Evolutionary conservation across 2,888 invertebrate genomes (phyloP).

Genomic region (Lithophane ornitopus): DNA sequence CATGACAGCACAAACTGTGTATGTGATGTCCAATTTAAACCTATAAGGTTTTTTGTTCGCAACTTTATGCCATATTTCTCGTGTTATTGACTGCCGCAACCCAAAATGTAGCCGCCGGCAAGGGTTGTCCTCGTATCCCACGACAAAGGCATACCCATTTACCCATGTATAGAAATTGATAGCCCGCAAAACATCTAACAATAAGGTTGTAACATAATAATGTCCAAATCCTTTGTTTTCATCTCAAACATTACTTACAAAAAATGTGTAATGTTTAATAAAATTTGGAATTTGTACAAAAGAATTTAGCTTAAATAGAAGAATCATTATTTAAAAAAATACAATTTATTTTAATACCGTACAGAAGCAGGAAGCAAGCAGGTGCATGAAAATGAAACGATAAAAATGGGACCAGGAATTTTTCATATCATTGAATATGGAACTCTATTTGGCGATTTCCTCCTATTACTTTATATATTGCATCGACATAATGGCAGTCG

Average conservation of each 20-base stretch:
- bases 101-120: constrained; percentile 68
- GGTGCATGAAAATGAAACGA: constrained; percentile 58
- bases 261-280: constrained; percentile 23
- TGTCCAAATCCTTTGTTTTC: constrained; percentile 42
- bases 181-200: constrained; percentile 37
- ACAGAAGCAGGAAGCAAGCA: constrained; percentile 38
- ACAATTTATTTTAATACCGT: constrained; percentile 32
- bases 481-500: constrained; percentile 25
- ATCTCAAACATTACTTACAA: constrained; percentile 7
- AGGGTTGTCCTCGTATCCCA: constrained; percentile 67
- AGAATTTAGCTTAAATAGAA: background rate
- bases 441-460: constrained; percentile 54
- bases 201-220: constrained; percentile 50
- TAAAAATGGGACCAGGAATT: constrained; percentile 57
- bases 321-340: constrained; percentile 22
- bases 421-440: constrained; percentile 63
- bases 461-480: constrained; percentile 56
- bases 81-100: constrained; percentile 66
- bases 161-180: constrained; percentile 49
- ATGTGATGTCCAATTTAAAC: constrained; percentile 17
- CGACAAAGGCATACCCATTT: constrained; percentile 67
- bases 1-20: background rate
- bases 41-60: constrained; percentile 42
- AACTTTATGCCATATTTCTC: constrained; percentile 63
- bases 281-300: constrained; percentile 30